Evolutionary conservation across 2,888 invertebrate species (phyloP).

Genomic region (Onchidella celtica): DNA sequence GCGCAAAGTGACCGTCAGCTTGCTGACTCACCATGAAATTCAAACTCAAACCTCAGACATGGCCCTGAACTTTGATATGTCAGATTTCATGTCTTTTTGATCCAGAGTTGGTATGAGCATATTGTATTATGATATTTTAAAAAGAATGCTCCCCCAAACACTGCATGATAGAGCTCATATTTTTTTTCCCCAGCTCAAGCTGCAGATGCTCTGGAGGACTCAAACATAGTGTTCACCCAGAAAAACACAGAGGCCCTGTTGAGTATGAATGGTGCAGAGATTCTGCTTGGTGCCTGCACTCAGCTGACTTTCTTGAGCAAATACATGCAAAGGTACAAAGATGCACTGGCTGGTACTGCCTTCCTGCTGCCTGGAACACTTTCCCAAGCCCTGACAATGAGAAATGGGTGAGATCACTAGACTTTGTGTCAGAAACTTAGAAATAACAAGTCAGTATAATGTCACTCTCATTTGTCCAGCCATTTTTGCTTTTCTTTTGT

Average conservation of each 20-base stretch:
- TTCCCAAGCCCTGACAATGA: constrained; percentile 88
- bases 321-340: constrained; percentile 85
- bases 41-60: too few relatives aligned
- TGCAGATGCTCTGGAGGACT: constrained; percentile 33
- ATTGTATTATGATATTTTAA: too few relatives aligned
- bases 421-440: not conserved
- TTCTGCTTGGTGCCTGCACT: constrained; percentile 90
- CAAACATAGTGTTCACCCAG: constrained; percentile 84
- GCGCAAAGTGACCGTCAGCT: too few relatives aligned
- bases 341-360: constrained; percentile 85
- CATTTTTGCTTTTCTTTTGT: too few relatives aligned
- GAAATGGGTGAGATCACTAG: constrained; percentile 82
- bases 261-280: constrained; percentile 89
- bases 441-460: too few relatives aligned
- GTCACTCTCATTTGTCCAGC: too few relatives aligned
- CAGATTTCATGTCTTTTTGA: too few relatives aligned
- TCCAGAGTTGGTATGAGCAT: too few relatives aligned
- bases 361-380: constrained; percentile 85
- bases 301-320: constrained; percentile 86
- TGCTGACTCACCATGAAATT: too few relatives aligned
- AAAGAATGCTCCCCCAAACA: too few relatives aligned
- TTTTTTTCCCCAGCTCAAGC: constrained; percentile 30
- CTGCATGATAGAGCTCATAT: too few relatives aligned
- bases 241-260: constrained; percentile 90
- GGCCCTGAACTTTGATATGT: too few relatives aligned